These are phyloP conservation scores for Ophioderma brevispina DNA, from an alignment of 35 echinoderm and acorn worm genomes.

Conservation along the genomic window DNA sequence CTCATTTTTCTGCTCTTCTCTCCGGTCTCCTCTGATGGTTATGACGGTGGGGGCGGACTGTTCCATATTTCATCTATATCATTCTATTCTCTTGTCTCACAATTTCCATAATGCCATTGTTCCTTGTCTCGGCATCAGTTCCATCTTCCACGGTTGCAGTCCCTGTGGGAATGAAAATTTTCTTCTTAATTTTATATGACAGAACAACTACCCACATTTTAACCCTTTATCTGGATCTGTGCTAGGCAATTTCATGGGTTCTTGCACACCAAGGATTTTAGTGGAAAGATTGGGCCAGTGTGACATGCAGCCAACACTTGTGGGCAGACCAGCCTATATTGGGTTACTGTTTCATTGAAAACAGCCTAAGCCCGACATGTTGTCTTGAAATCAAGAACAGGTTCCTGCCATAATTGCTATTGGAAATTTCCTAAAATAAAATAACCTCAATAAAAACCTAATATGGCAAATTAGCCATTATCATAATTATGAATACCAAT, in stretches of 20 bases:
- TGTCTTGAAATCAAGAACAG: too few relatives aligned
- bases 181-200: not conserved
- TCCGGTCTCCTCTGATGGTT: not conserved
- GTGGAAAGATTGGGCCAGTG: not conserved
- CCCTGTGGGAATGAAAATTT: not conserved
- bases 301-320: too few relatives aligned
- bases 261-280: not conserved
- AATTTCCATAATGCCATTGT: conserved; percentile 41
- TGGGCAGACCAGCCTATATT: too few relatives aligned
- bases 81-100: conserved; percentile 69
- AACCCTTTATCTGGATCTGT: not conserved
- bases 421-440: too few relatives aligned
- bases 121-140: not conserved
- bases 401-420: too few relatives aligned
- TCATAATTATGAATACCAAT: too few relatives aligned
- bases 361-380: too few relatives aligned
- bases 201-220: not conserved
- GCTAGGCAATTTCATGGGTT: not conserved
- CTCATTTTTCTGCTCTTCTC: not conserved
- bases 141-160: not conserved
- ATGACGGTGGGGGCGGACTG: conserved; percentile 46
- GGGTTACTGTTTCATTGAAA: too few relatives aligned
- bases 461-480: too few relatives aligned
- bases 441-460: too few relatives aligned
- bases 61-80: conserved; percentile 69